Base-by-base conservation (phyloP, 2,888 invertebrate species). In the Phyllotreta striolata region DNA sequence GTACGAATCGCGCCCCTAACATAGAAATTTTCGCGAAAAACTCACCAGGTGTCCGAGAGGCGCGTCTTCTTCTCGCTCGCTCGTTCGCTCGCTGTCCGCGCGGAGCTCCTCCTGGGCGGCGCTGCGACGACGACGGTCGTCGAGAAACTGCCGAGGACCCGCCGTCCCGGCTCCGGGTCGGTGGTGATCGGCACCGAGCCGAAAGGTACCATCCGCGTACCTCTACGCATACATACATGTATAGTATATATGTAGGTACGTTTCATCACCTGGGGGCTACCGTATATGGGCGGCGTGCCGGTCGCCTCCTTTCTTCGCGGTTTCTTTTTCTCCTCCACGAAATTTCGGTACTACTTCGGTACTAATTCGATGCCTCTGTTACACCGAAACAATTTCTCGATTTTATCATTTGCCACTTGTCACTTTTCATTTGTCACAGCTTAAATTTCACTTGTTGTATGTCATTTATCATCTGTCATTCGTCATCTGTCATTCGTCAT, bases 81-180 rank as follows among this genome's bases (percentile, higher is more conserved):
- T n/a, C n/a, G n/a, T n/a, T n/a, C n/a, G n/a, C n/a, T n/a, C n/a
- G n/a, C n/a, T n/a, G n/a, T n/a, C n/a, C n/a, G n/a, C n/a, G n/a
- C n/a, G n/a, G n/a, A n/a, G n/a, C n/a, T n/a, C n/a, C n/a, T n/a
- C n/a, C n/a, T n/a, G n/a, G n/a, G n/a, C n/a, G 24, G 24, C 24
- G 24, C 24, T 24, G 24, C 24, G 24, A 1, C 55, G 47, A 51
- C 76, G 75, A 69, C 72, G 73, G 76, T 73, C 72, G 75, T 72
- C 67, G 72, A 77, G 74, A 73, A 75, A 78, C 79, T 78, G 78
- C 68, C 66, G 71, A 67, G 71, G 24, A 24, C 24, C 24, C 2
- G 24, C 24, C 24, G 24, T n/a, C n/a, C n/a, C n/a, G n/a, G n/a
- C n/a, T n/a, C n/a, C 24, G 24, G 24, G 24, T 24, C 24, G 24